Percentiles rank a stretch among this genome's conserved stretches.
Evolutionary conservation across 2,113 vertebrate species (phyloP).

Genomic region (Scophthalmus maximus): DNA sequence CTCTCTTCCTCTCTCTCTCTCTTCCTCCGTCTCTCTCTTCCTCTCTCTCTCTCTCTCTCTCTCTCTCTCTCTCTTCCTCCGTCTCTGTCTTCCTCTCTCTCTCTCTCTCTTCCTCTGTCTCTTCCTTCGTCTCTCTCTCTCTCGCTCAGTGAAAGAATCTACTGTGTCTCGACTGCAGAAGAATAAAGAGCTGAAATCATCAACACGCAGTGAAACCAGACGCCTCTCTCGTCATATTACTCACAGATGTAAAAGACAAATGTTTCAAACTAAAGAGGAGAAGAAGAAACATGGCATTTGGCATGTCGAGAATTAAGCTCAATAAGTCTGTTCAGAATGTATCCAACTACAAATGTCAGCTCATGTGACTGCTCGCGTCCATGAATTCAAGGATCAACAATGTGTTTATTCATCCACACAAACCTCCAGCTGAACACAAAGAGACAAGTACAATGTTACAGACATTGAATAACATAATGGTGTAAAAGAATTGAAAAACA

Average conservation of each 20-base stretch:
- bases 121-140: constrained; percentile 6
- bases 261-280: neutral
- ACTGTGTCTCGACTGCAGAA: constrained; percentile 11
- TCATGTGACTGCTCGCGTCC: too few species aligned
- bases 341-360: too few species aligned
- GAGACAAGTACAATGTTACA: too few species aligned
- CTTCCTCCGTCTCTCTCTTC: neutral
- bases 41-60: too few species aligned
- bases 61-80: neutral
- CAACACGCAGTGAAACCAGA: neutral
- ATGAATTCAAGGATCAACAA: too few species aligned
- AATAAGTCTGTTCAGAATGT: too few species aligned
- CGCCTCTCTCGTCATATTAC: neutral
- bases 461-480: too few species aligned
- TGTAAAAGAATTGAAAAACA: too few species aligned
- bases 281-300: too few species aligned
- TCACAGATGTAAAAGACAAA: neutral
- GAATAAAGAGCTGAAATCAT: neutral
- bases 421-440: too few species aligned
- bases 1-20: neutral
- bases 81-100: neutral
- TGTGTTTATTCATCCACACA: too few species aligned
- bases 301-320: too few species aligned
- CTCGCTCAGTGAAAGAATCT: constrained; percentile 1
- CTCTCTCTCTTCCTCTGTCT: neutral